phyloP scores from a whole-genome alignment of 2,113 vertebrate genomes.

The Indicator indicator region DNA sequence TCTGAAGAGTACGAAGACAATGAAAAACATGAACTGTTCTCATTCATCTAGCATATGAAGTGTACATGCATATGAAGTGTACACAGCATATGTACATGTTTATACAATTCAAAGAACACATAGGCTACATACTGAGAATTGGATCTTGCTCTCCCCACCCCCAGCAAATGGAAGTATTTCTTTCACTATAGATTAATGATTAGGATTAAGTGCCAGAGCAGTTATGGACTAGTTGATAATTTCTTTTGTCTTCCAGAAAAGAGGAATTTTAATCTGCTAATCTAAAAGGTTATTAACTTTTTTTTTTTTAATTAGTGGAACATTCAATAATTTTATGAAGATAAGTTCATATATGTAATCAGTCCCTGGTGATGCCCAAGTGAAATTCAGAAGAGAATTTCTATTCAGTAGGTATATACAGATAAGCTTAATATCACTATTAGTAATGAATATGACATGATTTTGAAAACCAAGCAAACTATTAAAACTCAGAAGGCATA shows the following conservation, averaged over 20 bases:
- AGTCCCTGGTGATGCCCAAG: neutral
- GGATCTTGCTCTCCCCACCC: neutral
- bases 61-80: too few relatives aligned
- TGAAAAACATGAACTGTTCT: neutral
- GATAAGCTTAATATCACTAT: neutral
- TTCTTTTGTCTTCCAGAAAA: neutral
- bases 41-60: neutral
- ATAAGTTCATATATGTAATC: neutral
- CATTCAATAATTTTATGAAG: neutral
- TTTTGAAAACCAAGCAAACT: conserved; percentile 33
- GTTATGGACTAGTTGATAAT: neutral
- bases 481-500: neutral
- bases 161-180: neutral
- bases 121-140: neutral
- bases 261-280: neutral
- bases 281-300: neutral
- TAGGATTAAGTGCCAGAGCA: neutral
- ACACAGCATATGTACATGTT: neutral
- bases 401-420: neutral
- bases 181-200: neutral
- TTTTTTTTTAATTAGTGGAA: neutral
- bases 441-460: conserved; percentile 7
- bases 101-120: neutral
- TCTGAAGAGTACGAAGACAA: neutral
- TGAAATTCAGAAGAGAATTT: neutral